Base-by-base conservation (phyloP, 2,888 invertebrate genomes). In the Eustalomyia histrio region DNA sequence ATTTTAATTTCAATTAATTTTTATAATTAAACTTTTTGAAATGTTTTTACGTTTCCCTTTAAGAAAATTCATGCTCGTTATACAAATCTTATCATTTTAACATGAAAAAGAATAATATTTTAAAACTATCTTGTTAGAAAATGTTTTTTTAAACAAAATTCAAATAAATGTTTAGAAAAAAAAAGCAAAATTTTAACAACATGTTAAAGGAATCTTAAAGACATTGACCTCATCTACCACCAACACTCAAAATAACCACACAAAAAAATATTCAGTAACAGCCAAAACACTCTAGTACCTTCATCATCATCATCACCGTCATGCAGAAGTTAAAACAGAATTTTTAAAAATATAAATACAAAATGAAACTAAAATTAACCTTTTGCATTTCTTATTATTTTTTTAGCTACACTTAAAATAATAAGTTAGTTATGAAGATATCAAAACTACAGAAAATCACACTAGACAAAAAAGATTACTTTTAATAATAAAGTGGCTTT, bases 141-240 rank as follows among this genome's bases (percentile, higher is more conserved):
- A 18, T 61, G 21, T 60, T 21, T 39, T 24, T 24, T 21, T 39
- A 64, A 73, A 14, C 14, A 57, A 4, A 43, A 43, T 61, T 43
- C 1, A 21, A 61, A 35, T 12, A 58, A 58, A 58, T 17, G 17
- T 35, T 58, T 29, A 29, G 5, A 39, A 39, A 39, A 10, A 35
- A 35, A 39, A 39, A 12, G 39, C 39, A 39, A 5, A 55, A 43
- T 63, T 55, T 39, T 57, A 55, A 33, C 55, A 55, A 33, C 55
- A 61, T 78, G 67, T 50, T 61, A 78, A 64, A 64, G 17, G 33
- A 65, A 69, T 79, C 73, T 63, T 16, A 18, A 57, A 75, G 79
- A 74, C 79, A 79, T 79, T 79, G 74, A 74, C 79, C 64, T 24
- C 65, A 60, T 74, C 64, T 65, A 65, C 57, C 12, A 47, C 47